phyloP scores from a whole-genome alignment of 1,140 invertebrate species.

The Linepithema humile region DNA sequence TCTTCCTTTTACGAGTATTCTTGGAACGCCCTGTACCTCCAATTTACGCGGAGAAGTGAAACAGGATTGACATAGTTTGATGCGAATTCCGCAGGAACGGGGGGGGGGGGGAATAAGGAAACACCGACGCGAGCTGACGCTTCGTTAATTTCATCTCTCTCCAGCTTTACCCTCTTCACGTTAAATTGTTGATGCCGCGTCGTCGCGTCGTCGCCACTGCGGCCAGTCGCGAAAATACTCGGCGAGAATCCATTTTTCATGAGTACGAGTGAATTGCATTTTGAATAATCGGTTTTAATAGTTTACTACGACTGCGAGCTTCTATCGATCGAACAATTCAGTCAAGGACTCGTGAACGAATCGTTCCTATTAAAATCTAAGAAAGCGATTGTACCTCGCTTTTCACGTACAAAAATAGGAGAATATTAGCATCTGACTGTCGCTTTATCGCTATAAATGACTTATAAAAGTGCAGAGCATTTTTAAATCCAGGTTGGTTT shows the following conservation, averaged over 20 bases:
- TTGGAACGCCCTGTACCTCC: constrained; percentile 1
- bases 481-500: background rate
- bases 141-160: constrained; percentile 28
- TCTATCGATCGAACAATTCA: background rate
- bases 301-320: background rate
- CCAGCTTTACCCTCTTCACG: constrained; percentile 7
- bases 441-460: background rate
- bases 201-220: background rate
- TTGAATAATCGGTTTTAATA: constrained; percentile 20
- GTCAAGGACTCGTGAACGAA: background rate
- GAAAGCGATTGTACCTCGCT: background rate
- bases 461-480: background rate
- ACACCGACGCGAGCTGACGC: too few relatives aligned
- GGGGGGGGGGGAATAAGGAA: too few relatives aligned
- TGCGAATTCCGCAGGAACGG: constrained; percentile 19
- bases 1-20: constrained; percentile 45
- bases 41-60: constrained; percentile 12
- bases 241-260: constrained; percentile 23
- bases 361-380: background rate
- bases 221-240: constrained; percentile 20
- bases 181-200: constrained; percentile 44
- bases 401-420: background rate
- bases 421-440: background rate
- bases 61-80: background rate
- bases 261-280: background rate